Evolutionary conservation across 1,140 invertebrate species (phyloP).

Genomic region (Leptinotarsa lineolata): DNA sequence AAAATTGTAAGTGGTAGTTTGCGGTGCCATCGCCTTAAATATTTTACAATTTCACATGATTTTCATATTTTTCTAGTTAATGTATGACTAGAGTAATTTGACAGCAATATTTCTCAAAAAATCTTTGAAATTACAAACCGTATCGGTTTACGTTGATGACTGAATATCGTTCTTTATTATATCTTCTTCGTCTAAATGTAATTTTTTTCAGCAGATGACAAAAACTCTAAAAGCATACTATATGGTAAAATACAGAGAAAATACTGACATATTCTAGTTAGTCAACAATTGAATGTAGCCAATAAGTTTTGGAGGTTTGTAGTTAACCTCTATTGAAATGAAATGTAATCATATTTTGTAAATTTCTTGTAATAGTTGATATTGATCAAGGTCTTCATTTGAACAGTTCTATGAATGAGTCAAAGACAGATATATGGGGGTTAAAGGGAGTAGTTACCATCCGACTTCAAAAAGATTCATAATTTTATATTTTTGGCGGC

Average conservation of each 20-base stretch:
- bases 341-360: neutral
- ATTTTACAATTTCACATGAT: conserved; percentile 39
- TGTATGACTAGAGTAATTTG: conserved; percentile 34
- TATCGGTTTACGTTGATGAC: conserved; percentile 29
- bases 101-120: conserved; percentile 34
- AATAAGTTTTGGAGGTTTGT: too few species aligned
- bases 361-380: too few species aligned
- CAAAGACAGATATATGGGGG: too few species aligned
- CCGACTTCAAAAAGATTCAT: too few species aligned
- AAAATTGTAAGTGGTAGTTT: conserved; percentile 3
- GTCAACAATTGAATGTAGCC: too few species aligned
- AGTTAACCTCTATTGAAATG: neutral
- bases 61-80: conserved; percentile 49
- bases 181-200: neutral
- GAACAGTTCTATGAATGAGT: too few species aligned
- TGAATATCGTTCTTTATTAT: neutral
- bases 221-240: neutral
- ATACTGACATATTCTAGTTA: conserved; percentile 22
- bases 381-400: too few species aligned
- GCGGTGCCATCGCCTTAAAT: conserved; percentile 49
- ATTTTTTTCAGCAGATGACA: too few species aligned
- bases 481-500: too few species aligned
- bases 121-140: conserved; percentile 29
- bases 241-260: conserved; percentile 18
- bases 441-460: too few species aligned